Conservation (phyloP, 1,140 invertebrate genomes). For the Drosophila parvula region DNA sequence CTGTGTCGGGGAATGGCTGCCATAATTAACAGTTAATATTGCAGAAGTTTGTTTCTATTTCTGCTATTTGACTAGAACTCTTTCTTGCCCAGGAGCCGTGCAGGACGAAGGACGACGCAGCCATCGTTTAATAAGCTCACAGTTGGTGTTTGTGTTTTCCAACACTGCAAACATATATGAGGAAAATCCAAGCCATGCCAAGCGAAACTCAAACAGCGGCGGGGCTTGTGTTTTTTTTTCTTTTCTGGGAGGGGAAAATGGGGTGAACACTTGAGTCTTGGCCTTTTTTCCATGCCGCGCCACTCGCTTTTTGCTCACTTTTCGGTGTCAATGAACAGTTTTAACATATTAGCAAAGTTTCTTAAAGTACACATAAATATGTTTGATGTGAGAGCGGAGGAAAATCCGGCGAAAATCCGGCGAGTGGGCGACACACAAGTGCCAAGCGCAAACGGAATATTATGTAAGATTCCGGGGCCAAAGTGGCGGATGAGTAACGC, state of each 20-base stretch:
- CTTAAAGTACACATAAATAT: slow-evolving; percentile 81
- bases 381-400: slow-evolving; percentile 65
- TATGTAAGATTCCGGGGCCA: slow-evolving; percentile 34
- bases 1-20: not conserved
- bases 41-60: slow-evolving; percentile 78
- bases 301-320: slow-evolving; percentile 72
- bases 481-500: slow-evolving; percentile 33
- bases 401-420: not conserved
- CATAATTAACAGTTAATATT: slow-evolving; percentile 82
- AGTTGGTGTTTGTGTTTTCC: slow-evolving; percentile 81
- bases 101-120: slow-evolving; percentile 14
- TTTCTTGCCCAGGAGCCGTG: slow-evolving; percentile 4
- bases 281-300: slow-evolving; percentile 44
- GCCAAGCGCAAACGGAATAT: slow-evolving; percentile 51
- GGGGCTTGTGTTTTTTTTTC: not conserved
- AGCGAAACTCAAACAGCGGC: slow-evolving; percentile 59
- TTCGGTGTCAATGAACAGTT: slow-evolving; percentile 82
- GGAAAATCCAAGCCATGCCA: slow-evolving; percentile 34
- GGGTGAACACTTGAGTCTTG: slow-evolving; percentile 38
- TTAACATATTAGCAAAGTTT: slow-evolving; percentile 83
- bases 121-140: slow-evolving; percentile 79
- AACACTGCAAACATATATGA: slow-evolving; percentile 79
- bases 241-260: not conserved
- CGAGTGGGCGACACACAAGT: slow-evolving; percentile 22
- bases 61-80: slow-evolving; percentile 74